Evolutionary conservation across 2,113 vertebrate genomes (phyloP).

Genomic region (Sakesphorus luctuosus): DNA sequence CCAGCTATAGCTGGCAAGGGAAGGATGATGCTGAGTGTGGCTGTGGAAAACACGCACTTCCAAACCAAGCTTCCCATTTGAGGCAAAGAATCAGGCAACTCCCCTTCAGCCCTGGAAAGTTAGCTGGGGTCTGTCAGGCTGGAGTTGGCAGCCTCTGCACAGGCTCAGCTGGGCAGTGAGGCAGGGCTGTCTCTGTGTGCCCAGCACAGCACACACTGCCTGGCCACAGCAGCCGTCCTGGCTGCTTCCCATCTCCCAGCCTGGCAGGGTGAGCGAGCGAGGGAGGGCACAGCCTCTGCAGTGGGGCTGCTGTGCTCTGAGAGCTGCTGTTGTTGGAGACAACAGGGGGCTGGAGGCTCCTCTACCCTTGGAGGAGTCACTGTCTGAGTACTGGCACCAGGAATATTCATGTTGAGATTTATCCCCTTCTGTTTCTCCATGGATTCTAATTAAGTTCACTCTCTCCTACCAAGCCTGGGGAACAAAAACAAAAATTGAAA

Average conservation of each 20-base stretch:
- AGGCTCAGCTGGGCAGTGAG: not conserved
- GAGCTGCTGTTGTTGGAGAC: not conserved
- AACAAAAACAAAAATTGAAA: slow-evolving; percentile 51
- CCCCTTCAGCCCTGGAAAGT: not conserved
- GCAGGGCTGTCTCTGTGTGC: not conserved
- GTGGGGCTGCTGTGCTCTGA: not conserved
- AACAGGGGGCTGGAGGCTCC: not conserved
- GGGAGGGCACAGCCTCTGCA: not conserved
- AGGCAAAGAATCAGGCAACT: not conserved
- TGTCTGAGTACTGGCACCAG: not conserved
- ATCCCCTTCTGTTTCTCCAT: slow-evolving; percentile 67
- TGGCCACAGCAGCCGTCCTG: rapidly evolving
- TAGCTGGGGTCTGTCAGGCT: not conserved
- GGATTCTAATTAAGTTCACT: slow-evolving; percentile 77
- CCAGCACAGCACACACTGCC: rapidly evolving
- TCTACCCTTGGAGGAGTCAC: not conserved
- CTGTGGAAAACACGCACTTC: not conserved
- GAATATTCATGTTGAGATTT: slow-evolving; percentile 58
- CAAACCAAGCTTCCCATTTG: not conserved
- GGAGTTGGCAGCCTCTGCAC: not conserved
- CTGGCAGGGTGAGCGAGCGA: rapidly evolving
- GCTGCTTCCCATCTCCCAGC: not conserved
- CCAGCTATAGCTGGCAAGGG: not conserved
- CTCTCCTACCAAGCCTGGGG: slow-evolving; percentile 60
- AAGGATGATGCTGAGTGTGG: not conserved